Conservation (phyloP, 1,140 invertebrate species). For the Megalopta genalis region DNA sequence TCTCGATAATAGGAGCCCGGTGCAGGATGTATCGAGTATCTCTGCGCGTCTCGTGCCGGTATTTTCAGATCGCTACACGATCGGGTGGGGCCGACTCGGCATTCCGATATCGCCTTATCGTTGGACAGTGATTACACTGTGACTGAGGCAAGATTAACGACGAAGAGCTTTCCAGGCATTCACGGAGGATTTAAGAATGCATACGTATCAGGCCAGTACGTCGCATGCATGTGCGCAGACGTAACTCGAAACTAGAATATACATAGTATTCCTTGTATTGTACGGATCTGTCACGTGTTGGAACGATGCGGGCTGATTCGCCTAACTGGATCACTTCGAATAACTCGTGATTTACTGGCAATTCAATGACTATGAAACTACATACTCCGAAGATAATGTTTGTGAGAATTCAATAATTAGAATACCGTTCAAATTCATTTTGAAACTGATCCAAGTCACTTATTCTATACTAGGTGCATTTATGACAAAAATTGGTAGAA, state of each 20-base stretch:
- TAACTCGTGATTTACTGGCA: too few species aligned
- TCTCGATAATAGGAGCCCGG: slow-evolving; percentile 43
- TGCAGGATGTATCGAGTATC: slow-evolving; percentile 47
- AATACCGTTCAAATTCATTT: too few species aligned
- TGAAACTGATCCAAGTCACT: too few species aligned
- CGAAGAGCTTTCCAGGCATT: slow-evolving; percentile 37
- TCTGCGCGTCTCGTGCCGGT: slow-evolving; percentile 32
- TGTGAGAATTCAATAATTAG: too few species aligned
- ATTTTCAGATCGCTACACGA: slow-evolving; percentile 56
- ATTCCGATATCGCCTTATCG: slow-evolving; percentile 66
- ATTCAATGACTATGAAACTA: too few species aligned
- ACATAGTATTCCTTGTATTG: not conserved
- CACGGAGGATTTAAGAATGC: slow-evolving; percentile 42
- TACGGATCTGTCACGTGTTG: not conserved
- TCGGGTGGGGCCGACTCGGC: slow-evolving; percentile 48
- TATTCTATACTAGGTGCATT: too few species aligned
- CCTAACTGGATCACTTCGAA: too few species aligned
- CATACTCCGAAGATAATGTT: too few species aligned
- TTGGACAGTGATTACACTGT: slow-evolving; percentile 63
- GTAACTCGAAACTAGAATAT: not conserved
- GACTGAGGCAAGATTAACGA: slow-evolving; percentile 65
- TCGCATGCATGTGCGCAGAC: not conserved
- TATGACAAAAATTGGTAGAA: too few species aligned
- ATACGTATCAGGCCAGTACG: slow-evolving; percentile 2
- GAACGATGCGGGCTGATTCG: too few species aligned